Evolutionary conservation across 2,888 invertebrate genomes (phyloP).

Genomic region (Saturnia japonica): DNA sequence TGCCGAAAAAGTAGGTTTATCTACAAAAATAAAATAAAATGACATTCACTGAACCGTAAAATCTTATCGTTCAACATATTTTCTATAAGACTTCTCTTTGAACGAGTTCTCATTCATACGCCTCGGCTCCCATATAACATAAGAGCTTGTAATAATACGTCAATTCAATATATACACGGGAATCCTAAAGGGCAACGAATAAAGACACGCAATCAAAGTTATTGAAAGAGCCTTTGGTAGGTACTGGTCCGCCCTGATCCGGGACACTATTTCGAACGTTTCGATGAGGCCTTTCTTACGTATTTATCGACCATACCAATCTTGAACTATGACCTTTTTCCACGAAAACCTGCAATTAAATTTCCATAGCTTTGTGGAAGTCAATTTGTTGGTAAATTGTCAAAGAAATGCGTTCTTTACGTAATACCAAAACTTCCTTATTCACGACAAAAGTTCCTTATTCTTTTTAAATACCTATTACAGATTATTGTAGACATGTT

Average conservation of each 20-base stretch:
- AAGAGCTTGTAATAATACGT: slow-evolving; percentile 18
- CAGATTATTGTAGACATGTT: too few relatives aligned
- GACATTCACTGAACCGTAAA: background rate
- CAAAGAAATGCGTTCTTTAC: slow-evolving; percentile 15
- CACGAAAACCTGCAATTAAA: slow-evolving; percentile 44
- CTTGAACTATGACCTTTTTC: slow-evolving; percentile 69
- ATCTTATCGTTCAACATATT: background rate
- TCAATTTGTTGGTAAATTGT: slow-evolving; percentile 34
- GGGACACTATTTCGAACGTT: slow-evolving; percentile 42
- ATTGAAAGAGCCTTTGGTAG: slow-evolving; percentile 37
- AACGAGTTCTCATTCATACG: slow-evolving; percentile 11
- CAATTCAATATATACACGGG: slow-evolving; percentile 44
- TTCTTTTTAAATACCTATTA: background rate
- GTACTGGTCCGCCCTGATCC: slow-evolving; percentile 28
- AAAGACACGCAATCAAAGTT: slow-evolving; percentile 54
- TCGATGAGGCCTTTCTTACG: slow-evolving; percentile 47
- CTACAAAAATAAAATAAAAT: background rate
- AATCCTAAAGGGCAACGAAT: slow-evolving; percentile 39
- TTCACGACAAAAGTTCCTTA: background rate
- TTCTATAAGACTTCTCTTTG: background rate
- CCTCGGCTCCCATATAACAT: background rate
- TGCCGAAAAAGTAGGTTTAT: background rate
- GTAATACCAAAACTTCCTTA: slow-evolving; percentile 23
- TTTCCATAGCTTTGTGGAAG: slow-evolving; percentile 39
- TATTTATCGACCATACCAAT: slow-evolving; percentile 60